Evolutionary conservation across 1,140 invertebrate genomes (phyloP).

Genomic region (Calycopis cecrops): DNA sequence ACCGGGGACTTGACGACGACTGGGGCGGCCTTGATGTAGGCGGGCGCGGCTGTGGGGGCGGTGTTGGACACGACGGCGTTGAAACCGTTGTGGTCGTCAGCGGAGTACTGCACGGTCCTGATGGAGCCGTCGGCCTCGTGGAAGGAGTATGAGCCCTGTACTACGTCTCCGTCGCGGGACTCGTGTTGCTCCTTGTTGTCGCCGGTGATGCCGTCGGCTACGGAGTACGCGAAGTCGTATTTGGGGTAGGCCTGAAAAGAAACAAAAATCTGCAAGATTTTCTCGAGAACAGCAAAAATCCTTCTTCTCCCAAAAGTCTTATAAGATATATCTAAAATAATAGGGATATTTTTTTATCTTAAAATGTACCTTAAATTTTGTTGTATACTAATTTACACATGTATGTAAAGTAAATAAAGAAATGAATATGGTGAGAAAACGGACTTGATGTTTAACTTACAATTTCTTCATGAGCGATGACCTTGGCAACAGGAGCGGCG

Average conservation of each 20-base stretch:
- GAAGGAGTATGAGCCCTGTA: constrained; percentile 73
- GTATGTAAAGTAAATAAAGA: no score
- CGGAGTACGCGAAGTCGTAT: constrained; percentile 74
- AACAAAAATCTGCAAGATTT: no score
- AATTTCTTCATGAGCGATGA: constrained; percentile 36
- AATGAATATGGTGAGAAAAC: no score
- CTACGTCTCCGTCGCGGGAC: constrained; percentile 69
- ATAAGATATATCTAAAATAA: no score
- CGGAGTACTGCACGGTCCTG: constrained; percentile 73
- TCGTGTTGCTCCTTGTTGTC: constrained; percentile 75
- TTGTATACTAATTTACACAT: no score
- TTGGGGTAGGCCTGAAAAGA: constrained; percentile 40
- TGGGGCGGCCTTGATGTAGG: constrained; percentile 36
- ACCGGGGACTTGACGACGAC: constrained; percentile 32
- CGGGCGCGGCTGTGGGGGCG: constrained; percentile 43
- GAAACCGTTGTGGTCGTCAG: constrained; percentile 74
- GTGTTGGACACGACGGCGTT: constrained; percentile 76
- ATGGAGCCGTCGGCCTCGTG: constrained; percentile 75
- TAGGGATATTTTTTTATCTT: no score
- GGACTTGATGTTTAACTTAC: constrained; percentile 29
- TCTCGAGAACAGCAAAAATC: no score
- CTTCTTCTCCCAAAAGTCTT: no score
- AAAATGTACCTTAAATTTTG: no score
- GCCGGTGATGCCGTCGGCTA: constrained; percentile 69
- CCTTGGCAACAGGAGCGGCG: constrained; percentile 30